phyloP scores from a whole-genome alignment of 2,797 vertebrate species.

The Garrulus glandarius region DNA sequence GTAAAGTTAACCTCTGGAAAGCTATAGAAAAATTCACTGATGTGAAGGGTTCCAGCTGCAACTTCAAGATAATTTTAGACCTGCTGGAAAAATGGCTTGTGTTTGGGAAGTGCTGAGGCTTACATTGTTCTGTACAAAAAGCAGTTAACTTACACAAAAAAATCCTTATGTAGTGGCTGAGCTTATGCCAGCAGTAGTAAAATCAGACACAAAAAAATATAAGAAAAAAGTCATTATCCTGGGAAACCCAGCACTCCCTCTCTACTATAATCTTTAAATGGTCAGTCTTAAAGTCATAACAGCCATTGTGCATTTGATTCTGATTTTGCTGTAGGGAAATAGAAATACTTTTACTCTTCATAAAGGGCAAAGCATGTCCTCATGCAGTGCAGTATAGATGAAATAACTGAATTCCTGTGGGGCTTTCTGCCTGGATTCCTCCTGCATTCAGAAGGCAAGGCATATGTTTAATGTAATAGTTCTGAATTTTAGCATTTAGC shows the following conservation, averaged over 20 bases:
- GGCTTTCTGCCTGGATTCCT: neutral
- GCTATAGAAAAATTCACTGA: slow-evolving; percentile 3
- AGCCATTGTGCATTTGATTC: neutral
- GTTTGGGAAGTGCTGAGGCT: neutral
- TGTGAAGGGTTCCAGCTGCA: slow-evolving; percentile 10
- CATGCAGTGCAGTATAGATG: neutral
- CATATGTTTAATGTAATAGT: neutral
- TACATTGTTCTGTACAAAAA: neutral
- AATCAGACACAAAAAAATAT: slow-evolving; percentile 34
- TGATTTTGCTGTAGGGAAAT: neutral
- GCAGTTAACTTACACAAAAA: neutral
- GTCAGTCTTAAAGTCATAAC: neutral
- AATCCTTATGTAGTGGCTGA: neutral
- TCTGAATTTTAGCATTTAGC: neutral
- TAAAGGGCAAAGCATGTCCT: neutral
- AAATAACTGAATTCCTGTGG: slow-evolving; percentile 30
- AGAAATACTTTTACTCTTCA: slow-evolving; percentile 1
- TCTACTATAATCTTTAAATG: neutral
- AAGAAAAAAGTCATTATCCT: neutral
- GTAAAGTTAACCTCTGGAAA: neutral
- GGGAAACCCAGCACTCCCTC: neutral
- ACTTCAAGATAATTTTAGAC: slow-evolving; percentile 33
- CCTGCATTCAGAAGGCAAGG: neutral
- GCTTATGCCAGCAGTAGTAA: slow-evolving; percentile 42
- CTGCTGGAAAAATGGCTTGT: neutral